A percentile compares a stretch with the other conserved stretches of the same genome.
These are phyloP conservation scores for Nasonia vitripennis DNA, from an alignment of 1,140 invertebrate species.

Conservation along the genomic window DNA sequence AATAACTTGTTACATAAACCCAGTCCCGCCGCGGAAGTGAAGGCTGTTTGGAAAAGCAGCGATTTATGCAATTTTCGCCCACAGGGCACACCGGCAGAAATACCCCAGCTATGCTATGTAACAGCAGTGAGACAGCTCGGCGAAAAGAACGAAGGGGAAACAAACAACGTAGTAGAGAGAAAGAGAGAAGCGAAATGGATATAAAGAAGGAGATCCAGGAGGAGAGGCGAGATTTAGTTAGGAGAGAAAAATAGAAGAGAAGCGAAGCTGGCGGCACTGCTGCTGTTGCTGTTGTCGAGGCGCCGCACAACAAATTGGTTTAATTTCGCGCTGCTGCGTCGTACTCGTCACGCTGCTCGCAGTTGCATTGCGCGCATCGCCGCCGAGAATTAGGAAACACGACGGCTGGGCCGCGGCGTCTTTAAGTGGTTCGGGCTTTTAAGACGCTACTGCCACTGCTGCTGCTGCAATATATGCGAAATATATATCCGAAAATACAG, in stretches of 20 bases:
- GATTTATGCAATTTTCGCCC: conserved; percentile 26
- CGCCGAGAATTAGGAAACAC: conserved; percentile 6
- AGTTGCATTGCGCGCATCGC: neutral
- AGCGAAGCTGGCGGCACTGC: neutral
- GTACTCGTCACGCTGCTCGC: neutral
- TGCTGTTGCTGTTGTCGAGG: conserved; percentile 6
- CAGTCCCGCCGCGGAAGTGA: neutral
- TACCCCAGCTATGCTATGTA: neutral
- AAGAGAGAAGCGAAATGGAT: conserved; percentile 23
- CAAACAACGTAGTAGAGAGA: conserved; percentile 24
- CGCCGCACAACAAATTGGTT: conserved; percentile 47
- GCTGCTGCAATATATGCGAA: neutral
- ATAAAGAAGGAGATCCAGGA: conserved; percentile 7
- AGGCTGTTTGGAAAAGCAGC: neutral
- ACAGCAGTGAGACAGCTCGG: neutral
- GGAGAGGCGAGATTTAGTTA: neutral
- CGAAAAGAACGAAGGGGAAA: neutral
- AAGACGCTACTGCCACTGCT: neutral
- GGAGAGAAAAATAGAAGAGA: conserved; percentile 8
- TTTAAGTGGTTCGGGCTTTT: conserved; percentile 9
- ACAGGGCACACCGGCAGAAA: neutral
- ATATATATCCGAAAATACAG: neutral
- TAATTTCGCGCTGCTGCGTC: conserved; percentile 39
- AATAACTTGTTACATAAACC: conserved; percentile 7
- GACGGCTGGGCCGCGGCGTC: neutral